These are phyloP conservation scores for Antrozous pallidus DNA, from an alignment of 2,797 vertebrate genomes.

Conservation along the genomic window DNA sequence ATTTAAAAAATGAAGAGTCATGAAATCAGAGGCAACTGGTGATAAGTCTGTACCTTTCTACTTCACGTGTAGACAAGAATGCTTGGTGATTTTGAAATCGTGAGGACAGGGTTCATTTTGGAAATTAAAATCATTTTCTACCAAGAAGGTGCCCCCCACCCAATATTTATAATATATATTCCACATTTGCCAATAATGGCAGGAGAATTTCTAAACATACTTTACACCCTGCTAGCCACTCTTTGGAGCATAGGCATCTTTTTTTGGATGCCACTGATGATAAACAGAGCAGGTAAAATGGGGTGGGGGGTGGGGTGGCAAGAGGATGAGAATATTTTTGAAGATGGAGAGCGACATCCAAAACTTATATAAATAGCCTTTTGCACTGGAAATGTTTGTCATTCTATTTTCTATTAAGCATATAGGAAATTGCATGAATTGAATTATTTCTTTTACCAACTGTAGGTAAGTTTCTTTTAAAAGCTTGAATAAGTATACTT, in stretches of 20 bases:
- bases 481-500: background rate
- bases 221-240: background rate
- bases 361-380: background rate
- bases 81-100: background rate
- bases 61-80: constrained; percentile 1
- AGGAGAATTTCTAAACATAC: background rate
- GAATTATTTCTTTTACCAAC: background rate
- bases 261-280: background rate
- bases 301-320: too few species aligned
- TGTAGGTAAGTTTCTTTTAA: background rate
- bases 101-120: background rate
- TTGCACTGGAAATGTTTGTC: background rate
- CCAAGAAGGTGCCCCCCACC: background rate
- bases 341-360: background rate
- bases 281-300: background rate
- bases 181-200: background rate
- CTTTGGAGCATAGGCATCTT: background rate
- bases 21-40: background rate
- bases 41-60: background rate
- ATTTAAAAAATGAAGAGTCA: constrained; percentile 1
- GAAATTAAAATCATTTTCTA: constrained; percentile 26
- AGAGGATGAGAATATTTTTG: background rate
- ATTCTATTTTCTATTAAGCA: background rate
- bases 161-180: background rate
- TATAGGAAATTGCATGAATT: background rate